phyloP scores from a whole-genome alignment of 2,797 vertebrate species.

The Merluccius polli region DNA sequence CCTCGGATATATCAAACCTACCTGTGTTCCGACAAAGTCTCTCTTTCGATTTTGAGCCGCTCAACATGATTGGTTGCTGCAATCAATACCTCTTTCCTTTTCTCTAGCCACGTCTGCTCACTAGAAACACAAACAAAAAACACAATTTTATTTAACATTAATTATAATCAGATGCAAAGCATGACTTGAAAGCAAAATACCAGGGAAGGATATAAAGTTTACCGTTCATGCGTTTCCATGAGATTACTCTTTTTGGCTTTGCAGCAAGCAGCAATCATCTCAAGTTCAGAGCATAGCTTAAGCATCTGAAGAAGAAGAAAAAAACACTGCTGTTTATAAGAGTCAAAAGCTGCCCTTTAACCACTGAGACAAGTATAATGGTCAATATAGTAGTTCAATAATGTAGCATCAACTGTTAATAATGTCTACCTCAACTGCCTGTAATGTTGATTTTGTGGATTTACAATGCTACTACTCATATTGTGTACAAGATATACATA shows the following conservation, averaged over 20 bases:
- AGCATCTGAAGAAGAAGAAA: conserved; percentile 71
- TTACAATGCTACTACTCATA: not conserved
- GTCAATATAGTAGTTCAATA: not conserved
- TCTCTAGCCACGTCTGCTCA: conserved; percentile 71
- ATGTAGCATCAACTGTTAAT: not conserved
- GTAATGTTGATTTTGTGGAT: not conserved
- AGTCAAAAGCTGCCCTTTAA: not conserved
- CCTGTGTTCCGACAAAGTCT: conserved; percentile 59
- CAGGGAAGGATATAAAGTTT: conserved; percentile 9
- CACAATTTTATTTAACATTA: not conserved
- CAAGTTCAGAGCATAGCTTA: conserved; percentile 76
- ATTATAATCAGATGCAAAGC: not conserved
- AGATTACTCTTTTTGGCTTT: conserved; percentile 74
- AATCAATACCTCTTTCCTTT: conserved; percentile 61
- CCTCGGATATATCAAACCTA: conserved; percentile 42
- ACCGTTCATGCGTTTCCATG: conserved; percentile 78
- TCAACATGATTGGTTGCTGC: conserved; percentile 50
- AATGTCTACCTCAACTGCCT: not conserved
- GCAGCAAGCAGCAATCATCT: conserved; percentile 73
- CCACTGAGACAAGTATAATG: too few species aligned
- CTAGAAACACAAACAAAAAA: conserved; percentile 47
- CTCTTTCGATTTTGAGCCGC: conserved; percentile 54
- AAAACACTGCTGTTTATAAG: not conserved
- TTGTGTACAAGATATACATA: not conserved
- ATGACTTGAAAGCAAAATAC: not conserved